A percentile compares a stretch with the other conserved stretches of the same genome.
Conservation (phyloP, 2,113 vertebrate genomes). For the Sturnus vulgaris region DNA sequence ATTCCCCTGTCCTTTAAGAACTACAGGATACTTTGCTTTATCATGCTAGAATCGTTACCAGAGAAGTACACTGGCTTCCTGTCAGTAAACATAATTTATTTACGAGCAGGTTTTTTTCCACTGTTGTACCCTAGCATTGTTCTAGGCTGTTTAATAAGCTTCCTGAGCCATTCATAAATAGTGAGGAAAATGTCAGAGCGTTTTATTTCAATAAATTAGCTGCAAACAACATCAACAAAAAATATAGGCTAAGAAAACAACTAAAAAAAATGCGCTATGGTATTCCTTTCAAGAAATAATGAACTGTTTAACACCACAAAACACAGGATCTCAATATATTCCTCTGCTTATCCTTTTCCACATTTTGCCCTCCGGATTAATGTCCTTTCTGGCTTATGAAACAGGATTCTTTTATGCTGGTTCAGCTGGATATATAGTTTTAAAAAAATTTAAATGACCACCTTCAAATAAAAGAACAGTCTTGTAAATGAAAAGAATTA, state of each 20-base stretch:
- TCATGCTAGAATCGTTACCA: not conserved
- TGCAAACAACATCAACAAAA: not conserved
- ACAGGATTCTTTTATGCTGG: not conserved
- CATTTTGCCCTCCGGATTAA: not conserved
- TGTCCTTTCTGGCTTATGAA: not conserved
- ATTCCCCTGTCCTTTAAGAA: not conserved
- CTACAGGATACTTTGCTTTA: not conserved
- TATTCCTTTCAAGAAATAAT: not conserved
- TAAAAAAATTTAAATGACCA: rapidly evolving
- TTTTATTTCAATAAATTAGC: not conserved
- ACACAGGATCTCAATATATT: not conserved
- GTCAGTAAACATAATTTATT: not conserved
- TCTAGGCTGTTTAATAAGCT: not conserved
- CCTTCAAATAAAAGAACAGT: not conserved
- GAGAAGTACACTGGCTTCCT: not conserved
- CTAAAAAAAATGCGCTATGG: rapidly evolving
- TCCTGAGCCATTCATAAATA: not conserved
- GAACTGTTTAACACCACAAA: not conserved
- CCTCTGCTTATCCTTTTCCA: not conserved
- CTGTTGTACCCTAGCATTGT: not conserved
- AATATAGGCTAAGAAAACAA: not conserved
- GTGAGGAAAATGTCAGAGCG: not conserved
- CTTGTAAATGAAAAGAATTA: not conserved
- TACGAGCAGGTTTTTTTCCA: not conserved
- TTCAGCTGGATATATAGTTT: not conserved